These are phyloP conservation scores for Anolis carolinensis DNA, from an alignment of 2,113 vertebrate species.

Conservation along the genomic window DNA sequence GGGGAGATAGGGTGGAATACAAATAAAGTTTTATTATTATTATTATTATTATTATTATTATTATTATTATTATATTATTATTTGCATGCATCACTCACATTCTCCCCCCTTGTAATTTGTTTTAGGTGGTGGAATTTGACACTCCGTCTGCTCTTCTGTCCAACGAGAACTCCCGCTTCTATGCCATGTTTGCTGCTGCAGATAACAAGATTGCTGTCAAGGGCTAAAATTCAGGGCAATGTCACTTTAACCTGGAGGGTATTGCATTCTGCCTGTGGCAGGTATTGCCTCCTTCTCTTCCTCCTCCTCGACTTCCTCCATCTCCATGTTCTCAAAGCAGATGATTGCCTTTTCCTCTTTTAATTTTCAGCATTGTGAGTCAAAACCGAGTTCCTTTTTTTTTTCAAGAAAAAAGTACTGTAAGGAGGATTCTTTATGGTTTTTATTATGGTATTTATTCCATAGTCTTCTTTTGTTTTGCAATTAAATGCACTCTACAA, in stretches of 20 bases:
- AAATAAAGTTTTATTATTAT: no score
- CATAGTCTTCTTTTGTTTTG: slow-evolving; percentile 72
- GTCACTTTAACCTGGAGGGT: slow-evolving; percentile 65
- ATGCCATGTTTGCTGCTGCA: slow-evolving; percentile 89
- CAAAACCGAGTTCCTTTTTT: slow-evolving; percentile 69
- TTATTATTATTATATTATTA: no score
- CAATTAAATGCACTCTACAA: slow-evolving; percentile 83
- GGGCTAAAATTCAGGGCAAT: slow-evolving; percentile 78
- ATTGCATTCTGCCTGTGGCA: slow-evolving; percentile 73
- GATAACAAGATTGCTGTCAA: slow-evolving; percentile 93
- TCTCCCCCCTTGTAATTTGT: slow-evolving; percentile 53
- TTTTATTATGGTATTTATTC: slow-evolving; percentile 85
- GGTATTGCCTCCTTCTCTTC: slow-evolving; percentile 66
- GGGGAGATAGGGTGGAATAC: no score
- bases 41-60: no score
- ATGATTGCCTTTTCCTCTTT: slow-evolving; percentile 75
- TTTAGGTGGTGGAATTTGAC: slow-evolving; percentile 95
- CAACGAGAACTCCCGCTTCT: slow-evolving; percentile 92
- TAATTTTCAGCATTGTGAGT: slow-evolving; percentile 75
- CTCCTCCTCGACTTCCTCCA: slow-evolving; percentile 56
- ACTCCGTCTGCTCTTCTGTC: slow-evolving; percentile 88
- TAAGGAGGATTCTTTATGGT: slow-evolving; percentile 70
- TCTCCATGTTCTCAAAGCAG: slow-evolving; percentile 60
- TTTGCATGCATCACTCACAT: background rate
- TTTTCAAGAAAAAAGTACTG: slow-evolving; percentile 53